Evolutionary conservation across 1,140 invertebrate species (phyloP).

Genomic region (Pseudomyrmex dendroicus): DNA sequence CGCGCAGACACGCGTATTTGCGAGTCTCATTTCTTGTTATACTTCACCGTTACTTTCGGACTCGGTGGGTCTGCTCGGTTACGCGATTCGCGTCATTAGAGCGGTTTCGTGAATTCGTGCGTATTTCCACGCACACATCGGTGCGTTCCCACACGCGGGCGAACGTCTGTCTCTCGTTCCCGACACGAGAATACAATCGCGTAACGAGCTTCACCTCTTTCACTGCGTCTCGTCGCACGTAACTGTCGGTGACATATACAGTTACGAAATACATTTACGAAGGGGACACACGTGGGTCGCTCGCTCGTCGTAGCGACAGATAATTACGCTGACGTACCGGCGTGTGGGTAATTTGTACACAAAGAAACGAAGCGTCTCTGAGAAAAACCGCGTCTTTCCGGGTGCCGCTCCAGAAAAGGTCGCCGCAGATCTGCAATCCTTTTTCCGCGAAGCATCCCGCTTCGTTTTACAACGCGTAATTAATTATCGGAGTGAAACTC

Average conservation of each 20-base stretch:
- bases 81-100: conserved; percentile 37
- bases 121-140: not conserved
- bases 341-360: not conserved
- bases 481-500: not conserved
- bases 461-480: not conserved
- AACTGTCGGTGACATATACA: conserved; percentile 24
- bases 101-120: conserved; percentile 10
- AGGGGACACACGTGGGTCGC: not conserved
- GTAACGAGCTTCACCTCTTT: conserved; percentile 27
- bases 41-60: conserved; percentile 12
- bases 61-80: not conserved
- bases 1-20: too few relatives aligned
- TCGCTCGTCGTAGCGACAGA: not conserved
- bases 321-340: conserved; percentile 15
- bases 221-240: not conserved
- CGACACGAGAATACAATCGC: conserved; percentile 15
- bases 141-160: not conserved
- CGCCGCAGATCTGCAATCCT: not conserved
- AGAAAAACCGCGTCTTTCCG: conserved; percentile 7
- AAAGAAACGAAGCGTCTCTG: not conserved
- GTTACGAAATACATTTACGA: not conserved
- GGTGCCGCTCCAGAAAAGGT: not conserved
- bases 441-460: not conserved
- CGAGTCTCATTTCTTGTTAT: not conserved
- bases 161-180: conserved; percentile 9